Conservation (phyloP, 2,797 vertebrate species). For the Enteromius afrohamiltoni region DNA sequence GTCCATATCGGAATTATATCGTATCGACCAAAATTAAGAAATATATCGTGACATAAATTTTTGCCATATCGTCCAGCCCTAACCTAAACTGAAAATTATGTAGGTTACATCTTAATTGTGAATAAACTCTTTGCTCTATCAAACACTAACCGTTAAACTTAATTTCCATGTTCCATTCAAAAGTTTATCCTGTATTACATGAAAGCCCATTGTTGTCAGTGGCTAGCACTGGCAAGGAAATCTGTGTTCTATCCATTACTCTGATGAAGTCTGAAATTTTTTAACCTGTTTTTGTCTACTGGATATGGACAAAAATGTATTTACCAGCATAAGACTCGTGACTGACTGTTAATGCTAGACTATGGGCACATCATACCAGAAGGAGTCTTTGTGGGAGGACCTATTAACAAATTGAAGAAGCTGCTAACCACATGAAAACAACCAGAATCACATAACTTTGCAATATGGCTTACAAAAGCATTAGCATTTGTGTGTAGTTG, state of each 20-base stretch:
- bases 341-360: not conserved
- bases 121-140: not conserved
- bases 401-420: not conserved
- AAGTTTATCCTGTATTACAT: conserved; percentile 14
- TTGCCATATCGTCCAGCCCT: too few relatives aligned
- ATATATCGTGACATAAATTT: too few relatives aligned
- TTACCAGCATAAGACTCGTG: not conserved
- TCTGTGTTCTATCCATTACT: not conserved
- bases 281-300: not conserved
- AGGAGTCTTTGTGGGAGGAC: not conserved
- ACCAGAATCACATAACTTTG: not conserved
- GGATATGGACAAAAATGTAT: not conserved
- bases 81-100: not conserved
- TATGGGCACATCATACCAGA: not conserved
- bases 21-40: too few relatives aligned
- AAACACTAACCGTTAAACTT: not conserved
- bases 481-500: not conserved
- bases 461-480: not conserved
- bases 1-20: too few relatives aligned
- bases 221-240: not conserved
- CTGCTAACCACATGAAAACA: not conserved
- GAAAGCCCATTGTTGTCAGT: conserved; percentile 9
- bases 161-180: conserved; percentile 7
- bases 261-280: not conserved
- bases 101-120: not conserved